phyloP scores from a whole-genome alignment of 2,888 invertebrate species.

The Dorcus parallelipipedus region DNA sequence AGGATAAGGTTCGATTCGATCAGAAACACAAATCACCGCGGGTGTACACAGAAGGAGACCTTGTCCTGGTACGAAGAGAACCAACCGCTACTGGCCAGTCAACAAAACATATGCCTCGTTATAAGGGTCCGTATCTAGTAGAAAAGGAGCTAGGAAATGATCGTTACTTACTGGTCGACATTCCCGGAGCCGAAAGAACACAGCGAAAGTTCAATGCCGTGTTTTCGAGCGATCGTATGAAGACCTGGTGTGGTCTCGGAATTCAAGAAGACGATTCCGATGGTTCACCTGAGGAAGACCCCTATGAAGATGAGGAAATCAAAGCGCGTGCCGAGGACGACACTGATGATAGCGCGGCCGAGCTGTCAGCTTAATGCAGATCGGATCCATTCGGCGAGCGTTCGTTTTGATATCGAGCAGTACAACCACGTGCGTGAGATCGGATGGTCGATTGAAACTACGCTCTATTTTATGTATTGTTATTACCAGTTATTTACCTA shows the following conservation, averaged over 20 bases:
- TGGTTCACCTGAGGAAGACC: too few species aligned
- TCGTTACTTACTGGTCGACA: slow-evolving; percentile 8
- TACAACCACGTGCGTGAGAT: too few species aligned
- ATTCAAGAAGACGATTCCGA: too few species aligned
- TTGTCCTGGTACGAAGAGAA: slow-evolving; percentile 5
- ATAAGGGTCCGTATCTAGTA: slow-evolving; percentile 9
- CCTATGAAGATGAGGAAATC: too few species aligned
- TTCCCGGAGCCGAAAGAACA: slow-evolving; percentile 8
- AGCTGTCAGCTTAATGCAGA: too few species aligned
- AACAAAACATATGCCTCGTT: slow-evolving; percentile 5
- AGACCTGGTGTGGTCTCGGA: slow-evolving; percentile 5
- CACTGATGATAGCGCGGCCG: too few species aligned
- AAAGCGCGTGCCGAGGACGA: too few species aligned
- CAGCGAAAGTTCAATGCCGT: slow-evolving; percentile 9
- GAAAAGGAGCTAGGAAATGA: slow-evolving; percentile 6
- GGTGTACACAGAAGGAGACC: slow-evolving; percentile 1
- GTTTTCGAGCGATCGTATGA: slow-evolving; percentile 8
- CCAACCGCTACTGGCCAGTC: slow-evolving; percentile 5
- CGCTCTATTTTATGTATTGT: too few species aligned
- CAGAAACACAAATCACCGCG: not conserved
- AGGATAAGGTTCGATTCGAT: slow-evolving; percentile 5
- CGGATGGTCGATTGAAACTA: too few species aligned
- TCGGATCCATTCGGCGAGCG: too few species aligned
- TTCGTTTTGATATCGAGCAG: too few species aligned
- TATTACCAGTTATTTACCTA: too few species aligned